These are phyloP conservation scores for Discoglossus pictus DNA, from an alignment of 2,797 vertebrate genomes.

Conservation along the genomic window DNA sequence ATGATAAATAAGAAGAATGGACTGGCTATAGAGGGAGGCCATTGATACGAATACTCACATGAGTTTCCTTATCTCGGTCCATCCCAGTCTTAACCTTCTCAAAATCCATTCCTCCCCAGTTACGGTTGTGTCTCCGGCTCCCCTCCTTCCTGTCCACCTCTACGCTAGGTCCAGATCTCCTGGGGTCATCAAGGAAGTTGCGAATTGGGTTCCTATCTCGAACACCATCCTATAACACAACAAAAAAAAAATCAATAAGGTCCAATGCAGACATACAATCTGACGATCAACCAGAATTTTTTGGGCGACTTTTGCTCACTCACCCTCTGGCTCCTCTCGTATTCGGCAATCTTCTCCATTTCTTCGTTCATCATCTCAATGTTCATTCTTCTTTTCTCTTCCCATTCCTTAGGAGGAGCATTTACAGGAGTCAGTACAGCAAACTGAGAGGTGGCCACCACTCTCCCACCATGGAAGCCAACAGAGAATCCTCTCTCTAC, in stretches of 20 bases:
- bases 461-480: too few species aligned
- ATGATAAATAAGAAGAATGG: too few species aligned
- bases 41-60: conserved; percentile 61
- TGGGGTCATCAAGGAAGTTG: conserved; percentile 88
- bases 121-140: conserved; percentile 84
- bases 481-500: too few species aligned
- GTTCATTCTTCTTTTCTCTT: conserved; percentile 87
- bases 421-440: too few species aligned
- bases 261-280: too few species aligned
- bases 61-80: conserved; percentile 80
- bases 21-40: too few species aligned
- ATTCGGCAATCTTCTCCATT: conserved; percentile 91
- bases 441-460: too few species aligned
- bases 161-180: conserved; percentile 74
- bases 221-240: conserved; percentile 63
- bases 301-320: too few species aligned
- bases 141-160: conserved; percentile 85
- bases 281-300: too few species aligned
- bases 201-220: conserved; percentile 83
- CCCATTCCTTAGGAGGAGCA: conserved; percentile 81
- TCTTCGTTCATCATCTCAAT: conserved; percentile 95
- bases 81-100: conserved; percentile 84
- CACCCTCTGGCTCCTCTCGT: conserved; percentile 86
- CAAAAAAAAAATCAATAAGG: too few species aligned
- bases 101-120: conserved; percentile 91